These are phyloP conservation scores for Haliaeetus leucogaster DNA, from an alignment of 2,113 vertebrate species.

Conservation along the genomic window DNA sequence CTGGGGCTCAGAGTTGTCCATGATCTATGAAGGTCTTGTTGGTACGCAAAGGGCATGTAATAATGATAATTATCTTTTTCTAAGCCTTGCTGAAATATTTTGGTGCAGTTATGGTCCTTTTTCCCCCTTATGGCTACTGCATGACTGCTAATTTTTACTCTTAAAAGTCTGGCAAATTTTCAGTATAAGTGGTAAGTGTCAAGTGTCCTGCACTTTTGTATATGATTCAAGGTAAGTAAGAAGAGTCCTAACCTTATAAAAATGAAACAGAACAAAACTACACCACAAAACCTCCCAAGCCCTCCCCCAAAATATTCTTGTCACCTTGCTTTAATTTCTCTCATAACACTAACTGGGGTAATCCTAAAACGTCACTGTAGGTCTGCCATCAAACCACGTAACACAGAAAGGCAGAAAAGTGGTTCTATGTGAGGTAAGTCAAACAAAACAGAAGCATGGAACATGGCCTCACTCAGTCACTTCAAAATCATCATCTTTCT, in stretches of 20 bases:
- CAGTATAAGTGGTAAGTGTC: neutral
- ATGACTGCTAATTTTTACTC: neutral
- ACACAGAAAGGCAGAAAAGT: neutral
- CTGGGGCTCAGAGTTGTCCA: neutral
- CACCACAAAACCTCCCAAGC: fast-evolving
- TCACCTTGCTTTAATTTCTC: neutral
- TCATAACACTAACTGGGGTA: fast-evolving
- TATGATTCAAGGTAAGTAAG: neutral
- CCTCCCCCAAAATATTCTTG: neutral
- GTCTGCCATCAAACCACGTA: neutral
- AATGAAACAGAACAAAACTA: neutral
- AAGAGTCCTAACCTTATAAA: neutral
- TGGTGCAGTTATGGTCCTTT: neutral
- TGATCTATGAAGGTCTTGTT: neutral
- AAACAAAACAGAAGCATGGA: neutral
- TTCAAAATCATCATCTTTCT: neutral
- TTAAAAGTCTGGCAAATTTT: neutral
- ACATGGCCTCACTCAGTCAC: neutral
- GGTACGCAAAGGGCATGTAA: neutral
- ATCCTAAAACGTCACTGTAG: neutral
- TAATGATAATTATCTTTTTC: neutral
- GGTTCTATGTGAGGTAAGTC: neutral
- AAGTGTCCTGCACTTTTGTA: neutral
- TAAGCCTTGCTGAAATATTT: neutral
- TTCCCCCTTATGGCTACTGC: neutral